Conservation (phyloP, 2,797 vertebrate species). For the Sebastes goodei region DNA sequence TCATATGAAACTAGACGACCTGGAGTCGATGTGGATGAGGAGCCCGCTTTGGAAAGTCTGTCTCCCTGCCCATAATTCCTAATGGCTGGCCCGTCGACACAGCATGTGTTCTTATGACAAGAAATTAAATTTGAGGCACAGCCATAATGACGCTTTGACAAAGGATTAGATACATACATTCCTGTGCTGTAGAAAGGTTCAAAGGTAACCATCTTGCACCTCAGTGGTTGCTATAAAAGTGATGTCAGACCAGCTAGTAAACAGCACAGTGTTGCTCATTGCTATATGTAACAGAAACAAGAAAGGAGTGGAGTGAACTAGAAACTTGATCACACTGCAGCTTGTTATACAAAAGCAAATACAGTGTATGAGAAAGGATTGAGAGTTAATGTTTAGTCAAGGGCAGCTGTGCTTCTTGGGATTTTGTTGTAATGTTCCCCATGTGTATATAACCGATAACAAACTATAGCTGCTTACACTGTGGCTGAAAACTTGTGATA, state of each 20-base stretch:
- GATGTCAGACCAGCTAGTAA: background rate
- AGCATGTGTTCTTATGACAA: background rate
- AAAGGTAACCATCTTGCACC: background rate
- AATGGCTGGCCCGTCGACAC: background rate
- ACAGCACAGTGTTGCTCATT: background rate
- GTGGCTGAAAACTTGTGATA: conserved; percentile 4
- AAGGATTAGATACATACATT: background rate
- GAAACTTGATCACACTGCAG: background rate
- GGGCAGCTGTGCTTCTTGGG: conserved; percentile 31
- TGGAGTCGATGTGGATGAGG: no score
- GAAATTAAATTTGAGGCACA: background rate
- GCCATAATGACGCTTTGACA: background rate
- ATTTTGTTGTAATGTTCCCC: conserved; percentile 34
- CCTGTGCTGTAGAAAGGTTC: background rate
- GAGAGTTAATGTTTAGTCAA: conserved; percentile 11
- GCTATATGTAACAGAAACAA: background rate
- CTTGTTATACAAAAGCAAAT: conserved; percentile 1
- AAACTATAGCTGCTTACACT: background rate
- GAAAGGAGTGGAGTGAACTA: background rate
- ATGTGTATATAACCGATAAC: conserved; percentile 26
- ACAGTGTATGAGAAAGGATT: conserved; percentile 6
- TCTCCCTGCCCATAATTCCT: no score
- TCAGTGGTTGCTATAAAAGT: background rate
- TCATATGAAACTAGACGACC: no score
- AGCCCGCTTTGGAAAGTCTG: no score